These are phyloP conservation scores for Xylophagus ater DNA, from an alignment of 2,888 invertebrate genomes.

Conservation along the genomic window DNA sequence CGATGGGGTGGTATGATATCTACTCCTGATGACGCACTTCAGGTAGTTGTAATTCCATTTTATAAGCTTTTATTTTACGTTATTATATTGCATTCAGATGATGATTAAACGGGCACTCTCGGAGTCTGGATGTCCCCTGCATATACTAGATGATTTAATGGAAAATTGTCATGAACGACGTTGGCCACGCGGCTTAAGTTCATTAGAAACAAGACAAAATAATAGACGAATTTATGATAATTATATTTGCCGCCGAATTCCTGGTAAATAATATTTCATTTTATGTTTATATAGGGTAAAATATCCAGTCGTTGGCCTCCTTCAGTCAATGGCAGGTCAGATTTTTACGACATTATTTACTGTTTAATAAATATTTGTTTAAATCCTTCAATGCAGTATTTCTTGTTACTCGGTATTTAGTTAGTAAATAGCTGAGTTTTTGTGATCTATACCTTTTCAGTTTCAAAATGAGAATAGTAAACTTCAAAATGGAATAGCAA, in stretches of 20 bases:
- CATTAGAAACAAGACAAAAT: conserved; percentile 86
- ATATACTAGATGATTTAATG: conserved; percentile 90
- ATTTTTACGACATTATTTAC: too few relatives aligned
- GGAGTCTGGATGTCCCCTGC: conserved; percentile 88
- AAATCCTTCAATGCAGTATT: too few relatives aligned
- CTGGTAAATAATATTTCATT: conserved; percentile 43
- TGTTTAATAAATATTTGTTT: too few relatives aligned
- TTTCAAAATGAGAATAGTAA: too few relatives aligned
- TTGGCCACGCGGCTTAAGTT: conserved; percentile 89
- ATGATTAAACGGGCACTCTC: conserved; percentile 88
- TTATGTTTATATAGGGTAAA: conserved; percentile 1
- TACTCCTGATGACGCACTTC: conserved; percentile 87
- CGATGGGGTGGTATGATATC: conserved; percentile 99
- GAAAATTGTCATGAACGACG: conserved; percentile 93
- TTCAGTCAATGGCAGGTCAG: too few relatives aligned
- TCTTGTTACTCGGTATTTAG: too few relatives aligned
- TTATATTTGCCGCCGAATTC: conserved; percentile 88
- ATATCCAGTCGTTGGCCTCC: too few relatives aligned
- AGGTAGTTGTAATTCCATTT: conserved; percentile 44
- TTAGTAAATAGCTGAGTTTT: too few relatives aligned
- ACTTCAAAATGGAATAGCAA: too few relatives aligned
- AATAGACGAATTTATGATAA: conserved; percentile 86
- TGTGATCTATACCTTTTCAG: too few relatives aligned
- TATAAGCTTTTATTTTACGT: conserved; percentile 7
- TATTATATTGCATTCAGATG: conserved; percentile 47